phyloP scores from a whole-genome alignment of 2,888 invertebrate species.

The Cheilosia impressa region DNA sequence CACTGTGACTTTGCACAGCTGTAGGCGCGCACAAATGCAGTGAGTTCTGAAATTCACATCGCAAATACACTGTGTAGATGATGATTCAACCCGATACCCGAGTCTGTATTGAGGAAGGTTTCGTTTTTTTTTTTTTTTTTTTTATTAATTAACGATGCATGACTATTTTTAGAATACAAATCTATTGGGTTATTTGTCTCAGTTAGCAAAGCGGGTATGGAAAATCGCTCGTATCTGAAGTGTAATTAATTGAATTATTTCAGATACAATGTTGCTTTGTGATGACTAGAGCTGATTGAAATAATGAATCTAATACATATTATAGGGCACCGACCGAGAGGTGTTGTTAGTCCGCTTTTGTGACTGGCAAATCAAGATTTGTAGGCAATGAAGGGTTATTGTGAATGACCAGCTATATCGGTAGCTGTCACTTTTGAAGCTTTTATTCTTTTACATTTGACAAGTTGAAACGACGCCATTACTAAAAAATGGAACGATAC shows the following conservation, averaged over 20 bases:
- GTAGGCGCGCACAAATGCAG: conserved; percentile 13
- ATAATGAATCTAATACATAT: neutral
- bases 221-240: conserved; percentile 33
- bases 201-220: conserved; percentile 23
- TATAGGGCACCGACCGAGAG: neutral
- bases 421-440: no score
- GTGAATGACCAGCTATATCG: no score
- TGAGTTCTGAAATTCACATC: conserved; percentile 47
- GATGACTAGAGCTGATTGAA: neutral
- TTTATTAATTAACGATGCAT: conserved; percentile 57
- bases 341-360: no score
- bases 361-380: no score
- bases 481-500: no score
- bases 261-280: neutral
- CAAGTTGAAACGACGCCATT: no score
- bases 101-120: conserved; percentile 23
- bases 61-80: conserved; percentile 33
- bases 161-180: conserved; percentile 66
- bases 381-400: no score
- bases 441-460: no score
- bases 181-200: conserved; percentile 32
- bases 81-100: conserved; percentile 27
- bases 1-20: conserved; percentile 6
- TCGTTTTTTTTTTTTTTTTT: conserved; percentile 9
- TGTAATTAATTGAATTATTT: conserved; percentile 32